Percentiles rank a stretch among this genome's conserved stretches.
Conservation (phyloP, 2,797 vertebrate species). For the Muraenolepis orangiensis region DNA sequence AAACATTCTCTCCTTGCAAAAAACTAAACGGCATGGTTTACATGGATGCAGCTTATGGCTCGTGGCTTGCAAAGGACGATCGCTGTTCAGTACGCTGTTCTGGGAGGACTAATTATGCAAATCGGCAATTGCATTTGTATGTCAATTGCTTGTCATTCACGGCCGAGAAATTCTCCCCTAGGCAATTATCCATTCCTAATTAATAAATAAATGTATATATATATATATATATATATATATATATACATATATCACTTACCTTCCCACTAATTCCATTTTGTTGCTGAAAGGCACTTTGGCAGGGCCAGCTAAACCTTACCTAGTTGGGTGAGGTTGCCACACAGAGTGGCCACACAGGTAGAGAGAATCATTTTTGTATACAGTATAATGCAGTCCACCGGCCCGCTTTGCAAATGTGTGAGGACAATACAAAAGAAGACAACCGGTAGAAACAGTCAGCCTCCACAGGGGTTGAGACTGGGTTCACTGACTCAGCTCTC, state of each 20-base stretch:
- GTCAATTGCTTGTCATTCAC: not conserved
- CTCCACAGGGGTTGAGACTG: too few species aligned
- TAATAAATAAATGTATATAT: not conserved
- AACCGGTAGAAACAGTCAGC: too few species aligned
- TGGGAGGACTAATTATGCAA: too few species aligned
- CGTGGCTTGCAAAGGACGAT: not conserved
- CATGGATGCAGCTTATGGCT: not conserved
- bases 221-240: too few species aligned
- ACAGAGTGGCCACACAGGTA: not conserved
- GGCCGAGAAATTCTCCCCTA: not conserved
- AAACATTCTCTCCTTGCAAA: not conserved
- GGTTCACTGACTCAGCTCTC: too few species aligned
- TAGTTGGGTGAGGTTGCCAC: not conserved
- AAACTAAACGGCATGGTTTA: not conserved
- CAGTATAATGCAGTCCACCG: too few species aligned
- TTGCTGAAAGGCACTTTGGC: not conserved
- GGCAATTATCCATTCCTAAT: not conserved
- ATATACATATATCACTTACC: too few species aligned
- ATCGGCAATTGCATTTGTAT: too few species aligned
- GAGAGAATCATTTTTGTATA: not conserved
- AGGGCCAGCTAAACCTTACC: not conserved
- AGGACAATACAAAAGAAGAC: too few species aligned
- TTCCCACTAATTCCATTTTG: not conserved
- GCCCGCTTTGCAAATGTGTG: too few species aligned
- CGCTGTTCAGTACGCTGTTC: too few species aligned